Evolutionary conservation across 2,113 vertebrate genomes (phyloP).

Genomic region (Motacilla alba): DNA sequence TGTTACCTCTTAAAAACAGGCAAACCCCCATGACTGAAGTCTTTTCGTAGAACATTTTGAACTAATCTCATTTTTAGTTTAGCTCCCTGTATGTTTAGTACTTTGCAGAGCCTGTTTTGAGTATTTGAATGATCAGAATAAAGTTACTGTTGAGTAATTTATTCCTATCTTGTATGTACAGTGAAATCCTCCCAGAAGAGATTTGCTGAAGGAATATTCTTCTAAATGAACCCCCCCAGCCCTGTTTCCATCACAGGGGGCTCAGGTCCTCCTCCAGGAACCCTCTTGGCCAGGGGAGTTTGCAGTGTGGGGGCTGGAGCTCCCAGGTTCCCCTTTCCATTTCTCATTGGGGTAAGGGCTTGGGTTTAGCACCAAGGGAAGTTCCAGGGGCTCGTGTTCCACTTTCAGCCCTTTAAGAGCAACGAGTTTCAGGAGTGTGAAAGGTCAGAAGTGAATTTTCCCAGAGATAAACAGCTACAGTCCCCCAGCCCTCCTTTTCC

Average conservation of each 20-base stretch:
- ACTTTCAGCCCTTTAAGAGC: not conserved
- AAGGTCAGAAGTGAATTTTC: not conserved
- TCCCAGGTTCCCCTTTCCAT: not conserved
- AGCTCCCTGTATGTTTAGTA: conserved; percentile 49
- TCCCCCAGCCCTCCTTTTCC: not conserved
- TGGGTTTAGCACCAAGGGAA: not conserved
- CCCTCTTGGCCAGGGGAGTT: not conserved
- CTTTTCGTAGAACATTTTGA: not conserved
- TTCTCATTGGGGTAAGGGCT: rapidly evolving
- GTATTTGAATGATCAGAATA: conserved; percentile 33
- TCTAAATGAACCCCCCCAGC: not conserved
- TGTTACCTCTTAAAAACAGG: not conserved
- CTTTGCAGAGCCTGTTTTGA: not conserved
- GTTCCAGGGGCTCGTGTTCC: rapidly evolving
- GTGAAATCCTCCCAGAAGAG: not conserved
- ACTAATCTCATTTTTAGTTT: conserved; percentile 28
- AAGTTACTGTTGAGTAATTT: conserved; percentile 54
- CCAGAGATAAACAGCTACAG: not conserved
- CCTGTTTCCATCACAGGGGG: rapidly evolving
- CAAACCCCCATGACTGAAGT: not conserved
- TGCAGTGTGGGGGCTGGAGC: not conserved
- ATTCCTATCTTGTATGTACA: conserved; percentile 7
- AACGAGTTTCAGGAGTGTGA: not conserved
- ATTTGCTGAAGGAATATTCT: conserved; percentile 27
- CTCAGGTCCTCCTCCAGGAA: not conserved